phyloP scores from a whole-genome alignment of 2,113 vertebrate species.

The Ochotona curzoniae region DNA sequence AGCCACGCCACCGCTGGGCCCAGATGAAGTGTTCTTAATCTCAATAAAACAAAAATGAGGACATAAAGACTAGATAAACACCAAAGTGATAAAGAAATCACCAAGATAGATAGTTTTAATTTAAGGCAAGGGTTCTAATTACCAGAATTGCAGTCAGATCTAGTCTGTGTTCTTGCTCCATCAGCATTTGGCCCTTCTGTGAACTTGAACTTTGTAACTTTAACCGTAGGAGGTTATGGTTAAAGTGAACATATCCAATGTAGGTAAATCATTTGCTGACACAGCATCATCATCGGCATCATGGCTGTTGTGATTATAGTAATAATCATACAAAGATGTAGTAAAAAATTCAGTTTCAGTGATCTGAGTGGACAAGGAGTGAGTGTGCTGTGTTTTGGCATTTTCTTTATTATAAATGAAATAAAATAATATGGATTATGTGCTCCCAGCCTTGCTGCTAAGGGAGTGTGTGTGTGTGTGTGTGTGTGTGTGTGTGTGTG shows the following conservation, averaged over 20 bases:
- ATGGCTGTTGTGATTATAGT: background rate
- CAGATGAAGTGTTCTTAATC: slow-evolving; percentile 16
- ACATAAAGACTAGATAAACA: background rate
- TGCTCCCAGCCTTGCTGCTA: background rate
- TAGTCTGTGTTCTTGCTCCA: background rate
- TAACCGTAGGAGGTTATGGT: background rate
- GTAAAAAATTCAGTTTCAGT: background rate
- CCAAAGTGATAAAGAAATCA: background rate
- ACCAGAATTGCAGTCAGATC: background rate
- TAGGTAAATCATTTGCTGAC: background rate
- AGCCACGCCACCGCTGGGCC: too few species aligned
- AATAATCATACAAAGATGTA: background rate
- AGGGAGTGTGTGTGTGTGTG: background rate
- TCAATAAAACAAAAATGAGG: slow-evolving; percentile 37
- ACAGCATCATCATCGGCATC: background rate
- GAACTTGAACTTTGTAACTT: background rate
- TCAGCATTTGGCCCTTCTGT: background rate
- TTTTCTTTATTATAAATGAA: background rate
- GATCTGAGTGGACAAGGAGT: background rate
- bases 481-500: background rate
- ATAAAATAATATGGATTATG: background rate
- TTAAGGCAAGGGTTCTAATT: background rate
- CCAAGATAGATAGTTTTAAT: background rate
- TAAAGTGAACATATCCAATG: background rate
- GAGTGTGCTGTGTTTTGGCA: background rate